A percentile compares a stretch with the other conserved stretches of the same genome.
These are phyloP conservation scores for Lithobius niger DNA, from an alignment of 1,140 invertebrate genomes.

Conservation along the genomic window DNA sequence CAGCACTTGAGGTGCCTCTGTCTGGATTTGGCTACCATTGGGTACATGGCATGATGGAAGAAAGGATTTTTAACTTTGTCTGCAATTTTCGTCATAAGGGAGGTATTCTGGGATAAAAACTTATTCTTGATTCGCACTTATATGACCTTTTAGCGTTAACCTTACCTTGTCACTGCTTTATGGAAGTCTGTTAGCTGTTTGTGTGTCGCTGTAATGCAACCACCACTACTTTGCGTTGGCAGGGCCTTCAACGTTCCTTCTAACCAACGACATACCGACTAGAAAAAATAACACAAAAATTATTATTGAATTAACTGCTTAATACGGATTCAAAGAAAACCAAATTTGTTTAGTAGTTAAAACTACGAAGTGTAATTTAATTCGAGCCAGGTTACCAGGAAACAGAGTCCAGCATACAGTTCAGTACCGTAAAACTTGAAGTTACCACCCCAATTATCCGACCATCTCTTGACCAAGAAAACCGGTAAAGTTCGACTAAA, in stretches of 20 bases:
- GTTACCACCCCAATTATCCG: no score
- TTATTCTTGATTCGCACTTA: no score
- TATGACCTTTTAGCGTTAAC: no score
- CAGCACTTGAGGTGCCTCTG: no score
- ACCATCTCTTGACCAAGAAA: no score
- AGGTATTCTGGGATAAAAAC: no score
- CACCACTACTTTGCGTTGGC: conserved; percentile 56
- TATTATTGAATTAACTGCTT: conserved; percentile 15
- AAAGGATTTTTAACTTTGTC: no score
- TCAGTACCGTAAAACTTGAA: no score
- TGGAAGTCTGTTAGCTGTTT: conserved; percentile 76
- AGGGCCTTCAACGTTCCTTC: conserved; percentile 55
- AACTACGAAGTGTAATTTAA: neutral
- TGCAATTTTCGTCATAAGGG: no score
- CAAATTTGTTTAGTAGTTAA: neutral
- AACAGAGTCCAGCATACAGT: conserved; percentile 2
- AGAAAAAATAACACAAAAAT: conserved; percentile 22
- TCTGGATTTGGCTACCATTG: no score
- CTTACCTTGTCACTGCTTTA: conserved; percentile 52
- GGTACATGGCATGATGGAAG: no score
- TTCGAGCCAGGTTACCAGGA: neutral
- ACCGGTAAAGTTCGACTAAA: no score
- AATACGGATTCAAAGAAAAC: neutral
- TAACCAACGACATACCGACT: conserved; percentile 53
- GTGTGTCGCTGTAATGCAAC: conserved; percentile 58